These are phyloP conservation scores for Dallia pectoralis DNA, from an alignment of 2,797 vertebrate genomes.

Conservation along the genomic window DNA sequence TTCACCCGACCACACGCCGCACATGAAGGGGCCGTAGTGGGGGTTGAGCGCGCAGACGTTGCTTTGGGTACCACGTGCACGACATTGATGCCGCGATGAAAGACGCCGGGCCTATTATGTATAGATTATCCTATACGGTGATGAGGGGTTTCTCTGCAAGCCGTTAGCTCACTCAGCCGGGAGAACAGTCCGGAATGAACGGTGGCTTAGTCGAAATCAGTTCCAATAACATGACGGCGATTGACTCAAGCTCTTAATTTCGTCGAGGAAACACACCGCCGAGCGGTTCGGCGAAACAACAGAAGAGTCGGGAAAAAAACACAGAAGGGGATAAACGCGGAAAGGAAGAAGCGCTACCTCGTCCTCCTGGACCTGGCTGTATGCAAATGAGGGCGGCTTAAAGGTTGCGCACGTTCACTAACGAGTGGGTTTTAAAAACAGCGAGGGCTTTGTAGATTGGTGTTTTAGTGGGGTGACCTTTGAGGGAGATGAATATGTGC, in stretches of 20 bases:
- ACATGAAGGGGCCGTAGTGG: constrained; percentile 8
- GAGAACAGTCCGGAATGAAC: not conserved
- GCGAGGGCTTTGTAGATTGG: constrained; percentile 64
- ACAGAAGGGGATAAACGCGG: constrained; percentile 62
- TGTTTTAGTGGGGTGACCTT: constrained; percentile 73
- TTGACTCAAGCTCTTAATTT: not conserved
- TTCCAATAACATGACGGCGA: not conserved
- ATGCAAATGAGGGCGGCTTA: constrained; percentile 64
- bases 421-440: constrained; percentile 51
- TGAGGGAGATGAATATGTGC: constrained; percentile 72
- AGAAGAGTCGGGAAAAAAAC: constrained; percentile 39
- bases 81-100: not conserved
- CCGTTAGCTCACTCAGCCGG: constrained; percentile 3
- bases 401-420: constrained; percentile 57
- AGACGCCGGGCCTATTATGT: not conserved
- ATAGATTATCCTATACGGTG: not conserved
- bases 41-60: not conserved
- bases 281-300: constrained; percentile 22
- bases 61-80: not conserved
- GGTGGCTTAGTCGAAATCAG: constrained; percentile 3
- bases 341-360: constrained; percentile 30
- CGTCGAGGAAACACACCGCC: constrained; percentile 40
- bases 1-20: constrained; percentile 23
- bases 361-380: constrained; percentile 46
- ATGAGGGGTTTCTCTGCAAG: not conserved